A percentile compares a stretch with the other conserved stretches of the same genome.
phyloP scores from a whole-genome alignment of 2,797 vertebrate genomes.

The Thripadectes ignobilis region DNA sequence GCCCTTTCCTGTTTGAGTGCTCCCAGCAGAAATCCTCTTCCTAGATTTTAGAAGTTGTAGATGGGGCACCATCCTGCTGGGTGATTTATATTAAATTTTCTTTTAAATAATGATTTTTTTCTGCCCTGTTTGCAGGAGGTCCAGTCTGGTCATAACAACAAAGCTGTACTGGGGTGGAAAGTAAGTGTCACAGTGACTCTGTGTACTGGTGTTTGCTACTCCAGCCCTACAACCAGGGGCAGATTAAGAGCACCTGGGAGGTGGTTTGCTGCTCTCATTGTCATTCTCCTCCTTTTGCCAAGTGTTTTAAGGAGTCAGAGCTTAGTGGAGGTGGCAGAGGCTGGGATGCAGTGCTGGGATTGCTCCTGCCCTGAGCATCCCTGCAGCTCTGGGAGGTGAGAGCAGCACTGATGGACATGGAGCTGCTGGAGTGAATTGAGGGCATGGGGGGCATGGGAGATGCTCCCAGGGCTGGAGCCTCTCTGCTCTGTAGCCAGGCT shows the following conservation, averaged over 20 bases:
- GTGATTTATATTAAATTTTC: fast-evolving
- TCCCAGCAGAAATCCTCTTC: background rate
- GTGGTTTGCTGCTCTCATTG: fast-evolving
- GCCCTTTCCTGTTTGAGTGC: background rate
- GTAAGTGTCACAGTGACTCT: constrained; percentile 71
- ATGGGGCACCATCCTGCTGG: background rate
- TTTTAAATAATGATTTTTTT: background rate
- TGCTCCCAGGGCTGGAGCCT: background rate
- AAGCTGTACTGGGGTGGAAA: constrained; percentile 99
- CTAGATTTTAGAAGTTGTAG: background rate
- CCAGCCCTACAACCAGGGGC: fast-evolving
- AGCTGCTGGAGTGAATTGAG: background rate
- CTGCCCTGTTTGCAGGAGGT: constrained; percentile 80
- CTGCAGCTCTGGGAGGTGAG: background rate
- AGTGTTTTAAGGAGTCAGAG: background rate
- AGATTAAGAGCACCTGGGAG: fast-evolving
- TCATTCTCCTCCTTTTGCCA: background rate
- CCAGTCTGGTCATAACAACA: constrained; percentile 96
- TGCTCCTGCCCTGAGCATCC: fast-evolving
- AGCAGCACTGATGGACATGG: background rate
- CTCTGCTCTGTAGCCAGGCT: background rate
- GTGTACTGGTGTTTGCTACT: background rate
- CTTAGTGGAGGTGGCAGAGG: background rate
- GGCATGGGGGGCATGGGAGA: too few species aligned
- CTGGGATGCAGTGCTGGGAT: fast-evolving